Evolutionary conservation across 1,140 invertebrate species (phyloP), one percentile per base, ranked within the genome.

Genomic region (Lasioglossum baleicum): DNA sequence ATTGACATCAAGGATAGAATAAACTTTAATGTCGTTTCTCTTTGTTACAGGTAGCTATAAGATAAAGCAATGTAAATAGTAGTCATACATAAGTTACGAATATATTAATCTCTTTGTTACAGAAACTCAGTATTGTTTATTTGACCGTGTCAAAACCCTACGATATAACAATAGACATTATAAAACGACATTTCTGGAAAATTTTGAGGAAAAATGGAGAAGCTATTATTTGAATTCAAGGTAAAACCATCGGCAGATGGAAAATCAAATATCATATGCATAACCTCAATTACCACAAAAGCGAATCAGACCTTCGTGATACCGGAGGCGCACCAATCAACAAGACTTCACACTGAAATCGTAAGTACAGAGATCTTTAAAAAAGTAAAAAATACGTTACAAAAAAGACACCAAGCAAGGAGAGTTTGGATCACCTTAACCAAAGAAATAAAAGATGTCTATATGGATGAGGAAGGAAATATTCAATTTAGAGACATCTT

Each of bases 321-420:
- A 42, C 65, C 40, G 15, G 65, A 67, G 22, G 65, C n/a, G 48
- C 2, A 6, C 22, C 65, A 67, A 67, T 0, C 20, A 48, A 42
- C 40, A 44, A 51, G 1, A 22, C 4, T 7, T 4, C 65, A 67
- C 42, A 67, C 20, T 13, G 65, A 67, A 17, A 7, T 67, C 4
- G 26, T 2, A 35, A 63, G 11, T 31, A 63, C 61, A 63, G 26
- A 63, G 11, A 26, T 8, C 26, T 13, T 11, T 15, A 26, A 11
- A 13, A 35, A 63, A 35, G 11, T 63, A 35, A 63, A 35, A 35
- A 63, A 83, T 44, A 61, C 88, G 69, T 42, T 91, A 56, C 85
- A 88, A 83, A 90, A 69, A 86, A 63, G 80, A n/a, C 66, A 78
- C 42, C 64, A 82, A 70, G 35, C 61, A 26, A 60, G 69, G 53